Percentiles rank a stretch among this genome's conserved stretches.
Conservation (phyloP, 23 tunicate genomes). For the Diplosoma virens region DNA sequence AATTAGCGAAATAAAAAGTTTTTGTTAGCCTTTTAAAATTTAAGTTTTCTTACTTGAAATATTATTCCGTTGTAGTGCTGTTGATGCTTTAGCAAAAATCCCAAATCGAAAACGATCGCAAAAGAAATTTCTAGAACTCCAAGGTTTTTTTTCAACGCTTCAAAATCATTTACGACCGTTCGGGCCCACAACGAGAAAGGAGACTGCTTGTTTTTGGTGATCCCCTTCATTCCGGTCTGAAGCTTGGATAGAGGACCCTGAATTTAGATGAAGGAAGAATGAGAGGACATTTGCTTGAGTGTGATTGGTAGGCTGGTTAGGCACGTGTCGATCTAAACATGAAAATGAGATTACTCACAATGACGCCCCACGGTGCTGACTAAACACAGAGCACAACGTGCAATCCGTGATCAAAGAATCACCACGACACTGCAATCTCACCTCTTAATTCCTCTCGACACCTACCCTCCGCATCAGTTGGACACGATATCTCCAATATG, state of each 20-base stretch:
- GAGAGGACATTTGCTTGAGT: constrained; percentile 63
- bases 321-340: constrained; percentile 60
- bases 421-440: too few species aligned
- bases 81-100: constrained; percentile 61
- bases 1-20: too few species aligned
- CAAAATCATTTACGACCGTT: constrained; percentile 75
- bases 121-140: constrained; percentile 33
- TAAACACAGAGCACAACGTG: too few species aligned
- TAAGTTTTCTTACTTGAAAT: constrained; percentile 76
- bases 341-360: too few species aligned
- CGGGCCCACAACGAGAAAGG: constrained; percentile 48
- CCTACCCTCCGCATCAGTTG: too few species aligned
- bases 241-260: constrained; percentile 61
- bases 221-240: constrained; percentile 44
- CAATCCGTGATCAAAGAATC: too few species aligned
- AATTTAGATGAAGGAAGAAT: constrained; percentile 27
- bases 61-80: constrained; percentile 70
- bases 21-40: too few species aligned
- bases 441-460: too few species aligned
- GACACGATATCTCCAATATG: too few species aligned
- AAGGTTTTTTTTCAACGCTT: constrained; percentile 53
- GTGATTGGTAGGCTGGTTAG: constrained; percentile 49
- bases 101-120: constrained; percentile 66
- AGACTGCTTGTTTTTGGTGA: constrained; percentile 60
- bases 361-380: too few species aligned